Evolutionary conservation across 2,888 invertebrate genomes (phyloP).

Genomic region (Artemia sinica): DNA sequence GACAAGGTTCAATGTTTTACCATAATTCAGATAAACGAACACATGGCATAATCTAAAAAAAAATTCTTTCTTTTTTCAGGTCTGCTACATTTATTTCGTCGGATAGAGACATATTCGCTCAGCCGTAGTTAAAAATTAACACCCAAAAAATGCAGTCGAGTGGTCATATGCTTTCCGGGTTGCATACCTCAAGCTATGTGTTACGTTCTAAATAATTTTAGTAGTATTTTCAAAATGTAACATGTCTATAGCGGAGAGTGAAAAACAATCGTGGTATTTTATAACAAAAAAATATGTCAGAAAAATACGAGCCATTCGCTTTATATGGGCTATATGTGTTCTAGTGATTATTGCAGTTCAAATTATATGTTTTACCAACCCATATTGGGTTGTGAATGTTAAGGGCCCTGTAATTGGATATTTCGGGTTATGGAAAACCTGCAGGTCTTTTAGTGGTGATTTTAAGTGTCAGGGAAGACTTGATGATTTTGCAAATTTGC

Average conservation of each 20-base stretch:
- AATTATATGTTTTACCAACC: not conserved
- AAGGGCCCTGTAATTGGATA: not conserved
- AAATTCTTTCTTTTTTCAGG: too few species aligned
- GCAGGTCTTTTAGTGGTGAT: not conserved
- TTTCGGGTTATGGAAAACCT: slow-evolving; percentile 8
- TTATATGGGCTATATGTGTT: not conserved
- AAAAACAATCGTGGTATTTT: slow-evolving; percentile 13
- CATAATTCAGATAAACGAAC: too few species aligned
- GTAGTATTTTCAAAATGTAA: slow-evolving; percentile 10
- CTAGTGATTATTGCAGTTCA: not conserved
- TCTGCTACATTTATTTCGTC: too few species aligned
- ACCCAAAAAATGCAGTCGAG: too few species aligned
- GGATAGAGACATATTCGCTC: too few species aligned
- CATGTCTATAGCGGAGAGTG: not conserved
- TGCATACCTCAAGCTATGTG: too few species aligned
- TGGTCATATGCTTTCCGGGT: too few species aligned
- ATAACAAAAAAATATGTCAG: slow-evolving; percentile 1
- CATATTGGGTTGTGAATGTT: not conserved
- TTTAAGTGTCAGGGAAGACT: not conserved
- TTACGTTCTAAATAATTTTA: not conserved
- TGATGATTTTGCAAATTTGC: not conserved
- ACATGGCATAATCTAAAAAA: too few species aligned
- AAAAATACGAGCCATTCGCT: not conserved
- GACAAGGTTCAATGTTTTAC: too few species aligned
- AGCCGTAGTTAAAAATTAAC: too few species aligned